Percentiles rank a stretch among this genome's conserved stretches.
Evolutionary conservation across 2,888 invertebrate genomes (phyloP).

Genomic region (Hololepta plana): DNA sequence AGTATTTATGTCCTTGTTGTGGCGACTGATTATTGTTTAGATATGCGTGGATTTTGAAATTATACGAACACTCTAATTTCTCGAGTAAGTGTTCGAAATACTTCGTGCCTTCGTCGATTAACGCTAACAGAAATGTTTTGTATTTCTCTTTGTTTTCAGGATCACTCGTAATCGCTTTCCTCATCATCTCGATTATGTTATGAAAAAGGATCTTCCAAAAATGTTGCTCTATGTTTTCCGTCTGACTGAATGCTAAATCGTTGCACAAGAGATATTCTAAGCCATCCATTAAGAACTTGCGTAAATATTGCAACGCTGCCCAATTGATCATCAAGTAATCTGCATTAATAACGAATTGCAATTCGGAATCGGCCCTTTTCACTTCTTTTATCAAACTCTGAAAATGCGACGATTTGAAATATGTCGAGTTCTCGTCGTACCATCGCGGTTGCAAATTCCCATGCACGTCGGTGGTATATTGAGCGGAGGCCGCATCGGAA

Average conservation of each 20-base stretch:
- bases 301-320: conserved; percentile 40
- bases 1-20: conserved; percentile 39
- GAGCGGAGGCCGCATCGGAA: conserved; percentile 11
- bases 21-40: conserved; percentile 38
- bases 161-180: conserved; percentile 46
- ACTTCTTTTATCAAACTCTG: conserved; percentile 43
- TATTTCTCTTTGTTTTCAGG: conserved; percentile 42
- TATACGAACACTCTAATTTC: conserved; percentile 54
- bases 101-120: conserved; percentile 61
- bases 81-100: conserved; percentile 64
- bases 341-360: conserved; percentile 42
- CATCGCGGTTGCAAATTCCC: conserved; percentile 32
- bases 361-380: conserved; percentile 46
- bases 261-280: conserved; percentile 49
- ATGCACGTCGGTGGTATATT: conserved; percentile 27
- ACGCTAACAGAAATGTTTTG: conserved; percentile 42
- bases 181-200: conserved; percentile 66
- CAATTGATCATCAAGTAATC: conserved; percentile 45
- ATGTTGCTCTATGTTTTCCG: conserved; percentile 73
- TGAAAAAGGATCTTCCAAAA: conserved; percentile 87
- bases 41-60: conserved; percentile 48
- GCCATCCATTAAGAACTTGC: conserved; percentile 47
- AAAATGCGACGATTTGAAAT: conserved; percentile 35
- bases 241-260: conserved; percentile 73
- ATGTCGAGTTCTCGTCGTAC: conserved; percentile 38